Evolutionary conservation across 2,113 vertebrate genomes (phyloP).

Genomic region (Paedocypris sp.): DNA sequence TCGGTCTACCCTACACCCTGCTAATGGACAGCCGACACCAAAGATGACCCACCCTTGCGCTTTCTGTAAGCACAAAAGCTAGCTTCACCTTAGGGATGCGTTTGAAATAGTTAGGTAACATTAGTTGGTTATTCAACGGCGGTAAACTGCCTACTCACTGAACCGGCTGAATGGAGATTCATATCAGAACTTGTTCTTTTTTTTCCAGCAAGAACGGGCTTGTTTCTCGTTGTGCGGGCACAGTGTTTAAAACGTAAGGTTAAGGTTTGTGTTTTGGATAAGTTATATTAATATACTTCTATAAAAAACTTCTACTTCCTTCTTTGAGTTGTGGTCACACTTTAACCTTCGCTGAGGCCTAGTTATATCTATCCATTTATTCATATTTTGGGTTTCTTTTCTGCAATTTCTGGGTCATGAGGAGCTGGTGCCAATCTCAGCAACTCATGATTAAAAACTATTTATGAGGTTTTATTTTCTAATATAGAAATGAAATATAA

Average conservation of each 20-base stretch:
- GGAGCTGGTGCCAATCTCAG: too few relatives aligned
- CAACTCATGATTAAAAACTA: too few relatives aligned
- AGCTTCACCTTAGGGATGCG: conserved; percentile 10
- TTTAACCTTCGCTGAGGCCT: too few relatives aligned
- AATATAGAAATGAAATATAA: too few relatives aligned
- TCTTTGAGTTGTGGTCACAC: too few relatives aligned
- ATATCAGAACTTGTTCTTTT: not conserved
- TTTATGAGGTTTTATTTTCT: too few relatives aligned
- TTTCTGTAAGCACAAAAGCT: conserved; percentile 15
- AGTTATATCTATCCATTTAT: too few relatives aligned
- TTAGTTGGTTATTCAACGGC: not conserved
- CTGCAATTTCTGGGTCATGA: too few relatives aligned
- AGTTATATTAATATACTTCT: too few relatives aligned
- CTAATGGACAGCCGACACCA: conserved; percentile 27
- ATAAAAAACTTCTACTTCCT: too few relatives aligned
- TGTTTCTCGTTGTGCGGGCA: not conserved
- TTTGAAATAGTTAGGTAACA: not conserved
- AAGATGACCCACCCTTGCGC: conserved; percentile 16
- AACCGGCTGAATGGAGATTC: not conserved
- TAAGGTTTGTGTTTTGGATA: conserved; percentile 23
- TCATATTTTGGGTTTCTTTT: too few relatives aligned
- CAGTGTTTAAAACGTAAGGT: not conserved
- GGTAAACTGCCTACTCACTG: not conserved
- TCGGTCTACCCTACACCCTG: conserved; percentile 11
- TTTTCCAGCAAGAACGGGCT: not conserved